A percentile compares a stretch with the other conserved stretches of the same genome.
phyloP scores from a whole-genome alignment of 2,888 invertebrate species.

The Oeneis ivallda region DNA sequence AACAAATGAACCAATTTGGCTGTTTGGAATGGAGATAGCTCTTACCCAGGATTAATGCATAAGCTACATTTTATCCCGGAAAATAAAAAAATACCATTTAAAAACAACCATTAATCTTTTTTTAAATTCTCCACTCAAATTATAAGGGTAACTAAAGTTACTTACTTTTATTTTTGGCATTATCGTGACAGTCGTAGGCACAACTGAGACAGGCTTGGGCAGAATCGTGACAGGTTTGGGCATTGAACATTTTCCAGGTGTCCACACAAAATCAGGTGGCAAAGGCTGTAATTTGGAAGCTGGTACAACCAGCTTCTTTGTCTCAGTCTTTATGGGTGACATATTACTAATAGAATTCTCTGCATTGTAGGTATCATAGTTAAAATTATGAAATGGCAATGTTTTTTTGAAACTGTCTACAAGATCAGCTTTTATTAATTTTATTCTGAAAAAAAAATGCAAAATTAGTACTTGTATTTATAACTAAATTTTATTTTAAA shows the following conservation, averaged over 20 bases:
- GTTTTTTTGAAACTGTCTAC: constrained; percentile 50
- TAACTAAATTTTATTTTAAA: too few relatives aligned
- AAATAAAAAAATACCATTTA: too few relatives aligned
- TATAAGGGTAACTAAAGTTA: background rate
- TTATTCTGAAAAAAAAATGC: constrained; percentile 50
- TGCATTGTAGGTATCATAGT: constrained; percentile 47
- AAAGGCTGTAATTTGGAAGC: constrained; percentile 69
- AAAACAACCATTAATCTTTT: too few relatives aligned
- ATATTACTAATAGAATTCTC: constrained; percentile 18
- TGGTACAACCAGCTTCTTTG: constrained; percentile 60
- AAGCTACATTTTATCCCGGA: too few relatives aligned
- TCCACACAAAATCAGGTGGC: constrained; percentile 56
- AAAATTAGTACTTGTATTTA: background rate
- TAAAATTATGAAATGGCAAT: constrained; percentile 43
- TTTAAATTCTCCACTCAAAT: too few relatives aligned
- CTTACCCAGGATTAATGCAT: too few relatives aligned
- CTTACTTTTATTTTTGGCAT: constrained; percentile 32
- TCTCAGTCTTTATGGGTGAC: constrained; percentile 28
- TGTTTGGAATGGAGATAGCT: too few relatives aligned
- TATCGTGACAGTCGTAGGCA: too few relatives aligned
- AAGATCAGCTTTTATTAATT: constrained; percentile 51
- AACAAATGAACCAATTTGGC: too few relatives aligned
- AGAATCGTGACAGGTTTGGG: background rate
- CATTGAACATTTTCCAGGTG: constrained; percentile 20
- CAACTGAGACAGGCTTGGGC: background rate